A percentile compares a stretch with the other conserved stretches of the same genome.
These are phyloP conservation scores for Cryptocephalus moraei DNA, from an alignment of 2,888 invertebrate genomes.

Conservation along the genomic window DNA sequence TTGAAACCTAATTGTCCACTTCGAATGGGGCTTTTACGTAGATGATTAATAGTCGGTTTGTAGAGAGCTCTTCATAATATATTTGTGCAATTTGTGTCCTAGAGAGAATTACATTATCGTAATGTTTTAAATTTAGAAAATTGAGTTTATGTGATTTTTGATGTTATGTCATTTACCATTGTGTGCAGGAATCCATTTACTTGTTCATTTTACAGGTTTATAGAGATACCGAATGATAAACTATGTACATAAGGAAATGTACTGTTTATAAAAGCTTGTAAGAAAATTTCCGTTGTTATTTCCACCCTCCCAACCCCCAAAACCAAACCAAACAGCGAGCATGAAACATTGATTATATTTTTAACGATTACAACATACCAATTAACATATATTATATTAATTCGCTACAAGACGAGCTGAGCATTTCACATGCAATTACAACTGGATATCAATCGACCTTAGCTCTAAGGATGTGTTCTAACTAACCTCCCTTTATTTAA, in stretches of 20 bases:
- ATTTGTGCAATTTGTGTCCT: slow-evolving; percentile 32
- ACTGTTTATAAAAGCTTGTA: slow-evolving; percentile 9
- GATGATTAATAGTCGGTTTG: background rate
- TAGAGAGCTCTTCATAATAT: slow-evolving; percentile 12
- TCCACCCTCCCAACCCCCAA: no score
- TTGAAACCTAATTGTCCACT: no score
- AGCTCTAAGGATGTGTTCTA: no score
- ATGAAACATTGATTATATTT: no score
- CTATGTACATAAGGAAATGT: slow-evolving; percentile 7
- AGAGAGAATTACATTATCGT: slow-evolving; percentile 12
- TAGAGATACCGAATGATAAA: background rate
- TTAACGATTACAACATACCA: no score
- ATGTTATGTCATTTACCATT: slow-evolving; percentile 16
- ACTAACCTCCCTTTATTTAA: no score
- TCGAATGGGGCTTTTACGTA: background rate
- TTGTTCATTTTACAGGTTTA: background rate
- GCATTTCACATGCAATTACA: no score
- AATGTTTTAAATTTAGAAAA: background rate
- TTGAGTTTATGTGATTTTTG: slow-evolving; percentile 29
- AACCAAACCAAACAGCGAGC: no score
- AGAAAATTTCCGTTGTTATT: background rate
- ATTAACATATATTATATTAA: no score
- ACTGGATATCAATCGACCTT: no score
- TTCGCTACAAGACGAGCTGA: no score
- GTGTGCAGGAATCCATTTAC: background rate